phyloP scores from a whole-genome alignment of 2,888 invertebrate genomes.

The Macrosiphum euphorbiae region DNA sequence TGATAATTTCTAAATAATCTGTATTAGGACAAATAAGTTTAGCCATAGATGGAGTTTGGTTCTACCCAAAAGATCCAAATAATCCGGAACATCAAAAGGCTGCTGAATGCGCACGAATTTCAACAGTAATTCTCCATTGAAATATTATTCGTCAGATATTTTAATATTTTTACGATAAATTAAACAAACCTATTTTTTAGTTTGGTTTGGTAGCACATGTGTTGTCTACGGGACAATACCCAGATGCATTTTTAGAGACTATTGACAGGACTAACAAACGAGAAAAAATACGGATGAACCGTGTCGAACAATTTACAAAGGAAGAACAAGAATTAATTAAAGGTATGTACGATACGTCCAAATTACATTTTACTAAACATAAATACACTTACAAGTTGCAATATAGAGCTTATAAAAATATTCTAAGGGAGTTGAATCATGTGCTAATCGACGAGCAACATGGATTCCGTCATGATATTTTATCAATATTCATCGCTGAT shows the following conservation, averaged over 20 bases:
- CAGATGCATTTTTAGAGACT: not conserved
- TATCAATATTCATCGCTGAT: no score
- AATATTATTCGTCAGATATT: not conserved
- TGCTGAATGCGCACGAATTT: not conserved
- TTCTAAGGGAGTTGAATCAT: no score
- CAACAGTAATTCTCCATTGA: not conserved
- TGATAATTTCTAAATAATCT: not conserved
- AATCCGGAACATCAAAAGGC: constrained; percentile 21
- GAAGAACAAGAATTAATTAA: not conserved
- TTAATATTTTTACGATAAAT: not conserved
- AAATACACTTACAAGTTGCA: no score
- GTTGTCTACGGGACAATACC: not conserved
- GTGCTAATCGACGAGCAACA: no score
- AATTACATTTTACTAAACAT: not conserved
- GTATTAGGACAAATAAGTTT: not conserved
- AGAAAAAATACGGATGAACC: not conserved
- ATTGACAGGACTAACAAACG: not conserved
- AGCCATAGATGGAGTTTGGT: not conserved
- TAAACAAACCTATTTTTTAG: not conserved
- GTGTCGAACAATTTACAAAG: not conserved
- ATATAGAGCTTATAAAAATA: no score
- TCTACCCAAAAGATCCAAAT: constrained; percentile 11
- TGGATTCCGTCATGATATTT: no score
- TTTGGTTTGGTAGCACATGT: not conserved
- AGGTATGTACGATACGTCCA: not conserved